phyloP scores from a whole-genome alignment of 2,888 invertebrate genomes.

The Cartodere bifasciata region DNA sequence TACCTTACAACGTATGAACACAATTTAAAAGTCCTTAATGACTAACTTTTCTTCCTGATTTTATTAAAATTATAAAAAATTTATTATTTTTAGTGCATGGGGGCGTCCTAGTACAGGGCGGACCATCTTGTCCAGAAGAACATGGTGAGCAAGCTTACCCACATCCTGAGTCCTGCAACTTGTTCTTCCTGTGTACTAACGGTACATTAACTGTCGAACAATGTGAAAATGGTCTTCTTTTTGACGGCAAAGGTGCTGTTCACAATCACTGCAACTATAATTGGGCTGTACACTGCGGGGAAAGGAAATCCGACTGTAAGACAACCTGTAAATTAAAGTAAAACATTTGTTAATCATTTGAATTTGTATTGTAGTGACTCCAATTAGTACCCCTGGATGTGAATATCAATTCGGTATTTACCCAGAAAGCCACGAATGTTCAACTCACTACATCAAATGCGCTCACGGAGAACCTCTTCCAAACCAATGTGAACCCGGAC shows the following conservation, averaged over 20 bases:
- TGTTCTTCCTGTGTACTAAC: constrained; percentile 85
- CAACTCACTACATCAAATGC: constrained; percentile 78
- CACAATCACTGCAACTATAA: constrained; percentile 90
- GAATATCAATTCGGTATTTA: constrained; percentile 84
- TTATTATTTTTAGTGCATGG: constrained; percentile 41
- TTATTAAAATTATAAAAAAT: constrained; percentile 1
- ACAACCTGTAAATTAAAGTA: not conserved
- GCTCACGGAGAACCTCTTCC: constrained; percentile 69
- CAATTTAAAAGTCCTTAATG: not conserved
- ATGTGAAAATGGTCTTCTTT: constrained; percentile 84
- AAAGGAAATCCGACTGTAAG: constrained; percentile 70
- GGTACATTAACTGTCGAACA: constrained; percentile 81
- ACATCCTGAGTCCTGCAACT: constrained; percentile 76
- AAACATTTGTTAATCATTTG: constrained; percentile 17
- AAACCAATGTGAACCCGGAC: constrained; percentile 72
- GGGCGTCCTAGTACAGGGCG: constrained; percentile 45
- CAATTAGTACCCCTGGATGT: constrained; percentile 69
- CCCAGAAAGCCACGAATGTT: constrained; percentile 66
- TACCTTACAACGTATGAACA: constrained; percentile 1
- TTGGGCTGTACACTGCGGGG: constrained; percentile 83
- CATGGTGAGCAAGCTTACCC: constrained; percentile 73
- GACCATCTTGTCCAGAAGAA: constrained; percentile 69
- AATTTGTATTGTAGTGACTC: too few relatives aligned
- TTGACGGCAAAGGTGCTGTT: constrained; percentile 79
- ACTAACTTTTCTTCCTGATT: not conserved